Evolutionary conservation across 2,113 vertebrate species (phyloP), one percentile per base, ranked within the genome.

Genomic region (Columba janthina): DNA sequence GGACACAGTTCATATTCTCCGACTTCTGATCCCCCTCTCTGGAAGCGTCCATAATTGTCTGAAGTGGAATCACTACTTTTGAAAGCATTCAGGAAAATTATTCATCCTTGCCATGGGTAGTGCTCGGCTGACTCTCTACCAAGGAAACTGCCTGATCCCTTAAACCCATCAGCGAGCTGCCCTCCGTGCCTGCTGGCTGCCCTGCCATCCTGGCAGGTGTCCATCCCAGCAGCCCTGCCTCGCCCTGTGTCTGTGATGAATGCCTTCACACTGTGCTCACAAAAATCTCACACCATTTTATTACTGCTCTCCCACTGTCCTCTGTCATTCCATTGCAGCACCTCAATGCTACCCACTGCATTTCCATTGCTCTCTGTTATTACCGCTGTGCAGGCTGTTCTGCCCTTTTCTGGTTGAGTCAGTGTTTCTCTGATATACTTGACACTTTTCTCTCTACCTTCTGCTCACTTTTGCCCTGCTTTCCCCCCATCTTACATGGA

Each of bases 381-480:
- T 89, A 53, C 12, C 2, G 1, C 17, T 67, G 75, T 67, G 15
- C 48, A 83, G 42, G 24, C 13, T 86, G 25, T 88, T 86, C 44
- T 78, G 6, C 69, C 70, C 10, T 24, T n/a, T 26, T 77, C 62
- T 0, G 11, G 18, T 10, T 67, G 46, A 80, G 22, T 75, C 70
- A 77, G 38, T 48, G 24, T 53, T 83, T 65, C 53, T 90, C 44
- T 67, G 2, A 22, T n/a, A 15, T 74, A 10, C 12, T 44, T 32
- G 31, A 40, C 48, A 19, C 31, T 93, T 92, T 85, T 95, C 48
- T 71, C 54, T 87, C 65, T 81, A 75, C 53, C 17, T 95, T 90
- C 38, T 17, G 7, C 72, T 92, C 31, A 22, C 88, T 95, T 95
- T 81, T 93, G 53, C n/a, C 54, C 85, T 94, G 60, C 42, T 92